Percentiles rank a stretch among this genome's conserved stretches.
Conservation (phyloP, 1,140 invertebrate species). For the Macrobrachium nipponense region DNA sequence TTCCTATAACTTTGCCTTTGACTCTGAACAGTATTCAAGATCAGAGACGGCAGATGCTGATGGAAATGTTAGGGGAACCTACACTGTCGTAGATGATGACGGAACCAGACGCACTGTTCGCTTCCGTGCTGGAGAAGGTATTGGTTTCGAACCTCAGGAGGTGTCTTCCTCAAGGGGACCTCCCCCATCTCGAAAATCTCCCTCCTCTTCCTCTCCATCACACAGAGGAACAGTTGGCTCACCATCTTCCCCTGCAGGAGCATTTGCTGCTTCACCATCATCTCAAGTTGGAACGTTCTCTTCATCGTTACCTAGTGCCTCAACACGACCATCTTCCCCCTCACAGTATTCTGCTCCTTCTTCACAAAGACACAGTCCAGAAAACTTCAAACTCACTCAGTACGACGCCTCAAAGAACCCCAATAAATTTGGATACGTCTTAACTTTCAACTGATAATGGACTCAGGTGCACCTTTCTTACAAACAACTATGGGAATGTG, state of each 20-base stretch:
- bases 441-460: neutral
- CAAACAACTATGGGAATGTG: no score
- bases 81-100: slow-evolving; percentile 60
- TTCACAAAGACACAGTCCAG: neutral
- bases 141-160: slow-evolving; percentile 47
- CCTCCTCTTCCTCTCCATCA: no score
- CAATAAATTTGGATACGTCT: slow-evolving; percentile 18
- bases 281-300: neutral
- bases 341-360: no score
- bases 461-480: neutral
- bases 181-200: no score
- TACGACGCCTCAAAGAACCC: slow-evolving; percentile 39
- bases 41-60: no score
- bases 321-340: neutral
- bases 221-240: no score
- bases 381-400: slow-evolving; percentile 18
- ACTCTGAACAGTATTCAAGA: no score
- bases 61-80: no score
- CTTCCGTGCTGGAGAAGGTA: slow-evolving; percentile 56
- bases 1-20: no score
- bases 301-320: neutral
- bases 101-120: slow-evolving; percentile 46
- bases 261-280: slow-evolving; percentile 10
- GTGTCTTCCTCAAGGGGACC: no score
- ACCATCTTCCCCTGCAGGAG: slow-evolving; percentile 30